Conservation (phyloP, 2,888 invertebrate genomes). For the Agrypnus murinus region DNA sequence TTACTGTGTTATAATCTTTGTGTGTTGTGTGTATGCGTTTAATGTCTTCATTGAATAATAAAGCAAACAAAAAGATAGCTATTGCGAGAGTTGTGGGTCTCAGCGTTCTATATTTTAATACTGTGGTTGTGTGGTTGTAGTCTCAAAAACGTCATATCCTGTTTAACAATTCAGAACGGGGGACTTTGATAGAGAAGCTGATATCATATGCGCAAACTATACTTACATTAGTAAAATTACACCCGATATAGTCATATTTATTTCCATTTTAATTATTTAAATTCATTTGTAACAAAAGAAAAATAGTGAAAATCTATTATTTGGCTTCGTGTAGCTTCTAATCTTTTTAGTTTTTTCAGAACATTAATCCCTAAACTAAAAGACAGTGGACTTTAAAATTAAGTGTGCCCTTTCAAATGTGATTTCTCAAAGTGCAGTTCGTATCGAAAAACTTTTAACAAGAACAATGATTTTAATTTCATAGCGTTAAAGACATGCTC, state of each 20-base stretch:
- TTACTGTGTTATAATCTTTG: constrained; percentile 5
- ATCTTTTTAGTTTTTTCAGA: too few relatives aligned
- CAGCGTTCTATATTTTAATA: constrained; percentile 14
- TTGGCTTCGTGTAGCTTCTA: background rate
- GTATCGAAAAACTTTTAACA: constrained; percentile 5
- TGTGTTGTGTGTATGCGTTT: constrained; percentile 18
- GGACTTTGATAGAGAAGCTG: constrained; percentile 48
- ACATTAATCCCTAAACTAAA: background rate
- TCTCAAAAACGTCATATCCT: constrained; percentile 59
- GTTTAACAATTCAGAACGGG: constrained; percentile 51
- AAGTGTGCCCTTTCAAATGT: background rate
- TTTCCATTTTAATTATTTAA: too few relatives aligned
- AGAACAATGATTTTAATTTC: constrained; percentile 57
- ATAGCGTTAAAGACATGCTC: constrained; percentile 71
- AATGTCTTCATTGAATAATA: constrained; percentile 40
- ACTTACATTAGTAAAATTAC: constrained; percentile 40
- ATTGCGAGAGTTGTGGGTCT: constrained; percentile 17
- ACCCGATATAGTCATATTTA: background rate
- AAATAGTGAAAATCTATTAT: too few relatives aligned
- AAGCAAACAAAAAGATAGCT: constrained; percentile 19
- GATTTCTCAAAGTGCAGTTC: constrained; percentile 6
- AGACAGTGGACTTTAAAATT: too few relatives aligned
- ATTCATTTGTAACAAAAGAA: too few relatives aligned
- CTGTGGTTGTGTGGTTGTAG: constrained; percentile 38
- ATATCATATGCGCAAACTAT: constrained; percentile 40